Evolutionary conservation across 2,888 invertebrate genomes (phyloP).

Genomic region (Adineta ricciae): DNA sequence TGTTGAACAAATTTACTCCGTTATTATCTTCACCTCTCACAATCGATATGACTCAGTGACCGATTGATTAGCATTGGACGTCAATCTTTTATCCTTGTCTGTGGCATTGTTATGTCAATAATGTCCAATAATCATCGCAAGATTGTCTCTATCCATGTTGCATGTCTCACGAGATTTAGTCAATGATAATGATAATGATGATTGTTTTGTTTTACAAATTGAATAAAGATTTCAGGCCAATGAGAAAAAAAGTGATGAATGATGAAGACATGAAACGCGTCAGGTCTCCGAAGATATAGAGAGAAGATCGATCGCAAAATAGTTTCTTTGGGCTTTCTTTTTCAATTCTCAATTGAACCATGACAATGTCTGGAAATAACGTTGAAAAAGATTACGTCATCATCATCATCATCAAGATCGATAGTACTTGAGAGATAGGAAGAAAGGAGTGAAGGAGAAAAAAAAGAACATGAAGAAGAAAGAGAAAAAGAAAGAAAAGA

Average conservation of each 20-base stretch:
- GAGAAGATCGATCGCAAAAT: background rate
- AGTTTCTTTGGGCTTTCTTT: background rate
- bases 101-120: background rate
- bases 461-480: background rate
- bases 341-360: background rate
- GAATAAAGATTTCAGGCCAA: background rate
- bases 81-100: background rate
- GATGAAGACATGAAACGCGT: background rate
- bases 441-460: background rate
- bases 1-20: background rate
- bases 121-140: background rate
- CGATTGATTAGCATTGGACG: background rate
- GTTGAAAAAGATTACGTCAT: background rate
- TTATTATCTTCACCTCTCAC: background rate
- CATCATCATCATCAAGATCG: constrained; percentile 6
- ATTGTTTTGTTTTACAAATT: background rate
- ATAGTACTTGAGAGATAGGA: background rate
- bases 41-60: background rate
- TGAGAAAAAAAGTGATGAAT: background rate
- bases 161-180: background rate
- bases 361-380: background rate
- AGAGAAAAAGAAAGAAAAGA: background rate
- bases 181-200: background rate
- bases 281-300: background rate
- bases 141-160: background rate